These are phyloP conservation scores for Aphelocoma californica DNA, from an alignment of 2,797 vertebrate species.

Conservation along the genomic window DNA sequence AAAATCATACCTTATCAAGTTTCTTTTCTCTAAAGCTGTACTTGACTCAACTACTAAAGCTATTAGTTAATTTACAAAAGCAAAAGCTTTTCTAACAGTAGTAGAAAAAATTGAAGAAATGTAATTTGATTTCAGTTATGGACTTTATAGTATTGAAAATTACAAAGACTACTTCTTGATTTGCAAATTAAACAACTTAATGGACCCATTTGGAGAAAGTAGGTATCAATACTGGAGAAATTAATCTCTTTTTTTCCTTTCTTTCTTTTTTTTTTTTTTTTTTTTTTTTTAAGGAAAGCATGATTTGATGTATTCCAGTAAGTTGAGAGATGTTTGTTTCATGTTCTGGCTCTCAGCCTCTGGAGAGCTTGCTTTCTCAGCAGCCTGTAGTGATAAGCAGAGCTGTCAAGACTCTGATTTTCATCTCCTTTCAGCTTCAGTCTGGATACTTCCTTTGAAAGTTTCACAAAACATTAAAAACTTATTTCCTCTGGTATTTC, in stretches of 20 bases:
- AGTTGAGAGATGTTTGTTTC: not conserved
- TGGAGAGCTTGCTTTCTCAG: not conserved
- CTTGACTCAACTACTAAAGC: not conserved
- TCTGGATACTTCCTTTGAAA: not conserved
- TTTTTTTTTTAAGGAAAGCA: not conserved
- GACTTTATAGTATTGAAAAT: not conserved
- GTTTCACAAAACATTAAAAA: conserved; percentile 11
- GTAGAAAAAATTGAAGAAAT: not conserved
- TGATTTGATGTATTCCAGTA: not conserved
- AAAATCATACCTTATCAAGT: not conserved
- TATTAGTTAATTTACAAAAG: not conserved
- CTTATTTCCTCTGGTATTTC: not conserved
- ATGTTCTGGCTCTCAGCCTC: not conserved
- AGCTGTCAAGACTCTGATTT: not conserved
- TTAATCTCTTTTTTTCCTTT: not conserved
- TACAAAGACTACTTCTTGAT: not conserved
- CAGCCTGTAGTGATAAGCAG: not conserved
- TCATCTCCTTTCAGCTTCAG: not conserved
- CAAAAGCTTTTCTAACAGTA: not conserved
- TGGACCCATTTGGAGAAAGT: not conserved
- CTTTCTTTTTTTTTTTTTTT: not conserved
- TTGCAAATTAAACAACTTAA: not conserved
- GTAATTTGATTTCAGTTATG: not conserved
- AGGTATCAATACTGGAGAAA: not conserved
- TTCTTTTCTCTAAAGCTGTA: not conserved